Conservation (phyloP, 2,888 invertebrate species). For the Prionchulus punctatus region DNA sequence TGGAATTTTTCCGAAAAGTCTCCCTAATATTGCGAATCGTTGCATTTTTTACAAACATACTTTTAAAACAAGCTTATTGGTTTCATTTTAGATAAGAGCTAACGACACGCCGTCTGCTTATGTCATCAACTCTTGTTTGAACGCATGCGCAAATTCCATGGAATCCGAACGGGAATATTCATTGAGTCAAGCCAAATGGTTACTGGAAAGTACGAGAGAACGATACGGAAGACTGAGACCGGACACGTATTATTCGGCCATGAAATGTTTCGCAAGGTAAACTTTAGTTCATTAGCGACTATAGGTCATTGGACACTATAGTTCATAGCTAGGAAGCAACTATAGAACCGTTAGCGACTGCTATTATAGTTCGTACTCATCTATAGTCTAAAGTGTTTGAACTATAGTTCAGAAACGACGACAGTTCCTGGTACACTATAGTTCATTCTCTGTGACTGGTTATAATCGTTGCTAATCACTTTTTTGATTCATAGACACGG, state of each 20-base stretch:
- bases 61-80: background rate
- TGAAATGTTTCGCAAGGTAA: conserved; percentile 4
- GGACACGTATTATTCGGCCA: background rate
- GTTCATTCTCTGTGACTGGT: background rate
- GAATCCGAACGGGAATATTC: background rate
- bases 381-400: background rate
- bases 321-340: background rate
- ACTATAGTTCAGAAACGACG: background rate
- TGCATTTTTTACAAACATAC: background rate
- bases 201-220: background rate
- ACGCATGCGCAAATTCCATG: background rate
- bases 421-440: background rate
- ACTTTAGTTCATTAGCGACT: background rate
- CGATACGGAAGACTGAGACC: background rate
- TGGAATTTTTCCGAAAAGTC: conserved; percentile 1
- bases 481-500: background rate
- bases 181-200: background rate
- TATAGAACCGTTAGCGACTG: background rate
- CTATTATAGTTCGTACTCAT: background rate
- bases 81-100: background rate
- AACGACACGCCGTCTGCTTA: background rate
- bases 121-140: background rate
- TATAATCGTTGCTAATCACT: background rate
- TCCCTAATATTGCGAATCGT: background rate
- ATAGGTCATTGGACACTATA: background rate